Base-by-base conservation (phyloP, 2,797 vertebrate species). In the Oryzias sinensis region DNA sequence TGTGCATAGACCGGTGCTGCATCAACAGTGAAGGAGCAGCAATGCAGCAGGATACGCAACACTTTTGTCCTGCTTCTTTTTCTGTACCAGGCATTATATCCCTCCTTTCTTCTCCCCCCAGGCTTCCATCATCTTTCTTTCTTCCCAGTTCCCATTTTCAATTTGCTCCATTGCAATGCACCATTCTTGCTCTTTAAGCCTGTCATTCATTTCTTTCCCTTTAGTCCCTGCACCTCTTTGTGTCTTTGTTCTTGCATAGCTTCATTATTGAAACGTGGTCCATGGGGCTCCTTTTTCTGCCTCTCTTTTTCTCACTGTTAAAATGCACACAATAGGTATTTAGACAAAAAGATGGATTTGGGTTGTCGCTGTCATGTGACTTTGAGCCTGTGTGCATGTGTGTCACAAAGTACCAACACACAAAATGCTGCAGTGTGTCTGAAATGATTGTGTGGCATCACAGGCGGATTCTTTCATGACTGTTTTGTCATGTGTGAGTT, bases 251-350 rank as follows among this genome's bases (percentile, higher is more conserved):
- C 77, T 70, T 55, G 5, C 62, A 68, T 57, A 73, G 77, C 55
- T 81, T 85, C 79, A 82, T 82, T 84, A 88, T 87, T 80, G 81
- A 82, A 82, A 78, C 68, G 45, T 56, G 59, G 76, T 78, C 75
- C 44, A 6, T 22, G 16, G 74, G 72, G 72, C 74, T 53, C 59
- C 52, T 47, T 49, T 60, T 48, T 65, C 59, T 59, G 46, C 40
- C 22, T 62, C 61, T 61, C 53, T 53, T 58, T 57, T 44, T 51
- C 59, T 55, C 56, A 11, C 49, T 62, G 69, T 62, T 66, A 64
- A 79, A 75, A 86, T 51, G 61, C 53, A 56, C 43, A 83, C 77
- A 85, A 83, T 77, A 49, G 66, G 53, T 65, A 65, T 72, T 61
- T 53, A 81, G 49, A 85, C 75, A 85, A 84, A 37, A 83, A 85